Evolutionary conservation across 2,113 vertebrate genomes (phyloP).

Genomic region (Amazona vittata): DNA sequence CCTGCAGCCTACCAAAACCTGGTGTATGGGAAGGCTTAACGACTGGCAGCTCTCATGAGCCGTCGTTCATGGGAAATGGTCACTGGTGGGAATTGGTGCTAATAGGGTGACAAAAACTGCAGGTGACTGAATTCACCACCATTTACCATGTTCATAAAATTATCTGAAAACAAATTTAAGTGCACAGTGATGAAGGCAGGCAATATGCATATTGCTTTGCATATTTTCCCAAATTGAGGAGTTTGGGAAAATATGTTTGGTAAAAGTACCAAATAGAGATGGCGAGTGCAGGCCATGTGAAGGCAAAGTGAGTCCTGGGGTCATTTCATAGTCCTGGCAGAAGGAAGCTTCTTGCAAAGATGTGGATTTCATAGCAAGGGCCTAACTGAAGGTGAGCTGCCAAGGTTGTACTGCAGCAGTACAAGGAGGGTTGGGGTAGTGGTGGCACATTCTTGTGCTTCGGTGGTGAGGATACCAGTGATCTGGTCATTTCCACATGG

Average conservation of each 20-base stretch:
- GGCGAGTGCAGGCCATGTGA: neutral
- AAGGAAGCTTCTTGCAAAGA: neutral
- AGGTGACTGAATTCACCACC: neutral
- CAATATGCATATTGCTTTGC: rapidly evolving
- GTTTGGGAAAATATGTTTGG: neutral
- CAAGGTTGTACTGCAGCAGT: rapidly evolving
- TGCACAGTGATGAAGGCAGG: neutral
- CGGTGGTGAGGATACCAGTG: rapidly evolving
- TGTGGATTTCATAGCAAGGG: neutral
- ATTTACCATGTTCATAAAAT: rapidly evolving
- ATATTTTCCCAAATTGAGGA: neutral
- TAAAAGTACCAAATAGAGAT: neutral
- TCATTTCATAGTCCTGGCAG: neutral
- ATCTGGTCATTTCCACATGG: rapidly evolving
- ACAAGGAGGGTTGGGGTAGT: neutral
- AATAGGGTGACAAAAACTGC: neutral
- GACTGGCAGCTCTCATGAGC: neutral
- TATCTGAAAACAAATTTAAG: neutral
- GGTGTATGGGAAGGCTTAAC: rapidly evolving
- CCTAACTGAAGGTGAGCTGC: neutral
- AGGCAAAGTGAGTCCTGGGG: neutral
- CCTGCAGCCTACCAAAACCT: neutral
- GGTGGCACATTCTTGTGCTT: rapidly evolving
- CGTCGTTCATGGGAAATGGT: neutral
- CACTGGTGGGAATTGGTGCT: neutral